Conservation (phyloP, 2,797 vertebrate genomes). For the Mormyrops attenuatus region DNA sequence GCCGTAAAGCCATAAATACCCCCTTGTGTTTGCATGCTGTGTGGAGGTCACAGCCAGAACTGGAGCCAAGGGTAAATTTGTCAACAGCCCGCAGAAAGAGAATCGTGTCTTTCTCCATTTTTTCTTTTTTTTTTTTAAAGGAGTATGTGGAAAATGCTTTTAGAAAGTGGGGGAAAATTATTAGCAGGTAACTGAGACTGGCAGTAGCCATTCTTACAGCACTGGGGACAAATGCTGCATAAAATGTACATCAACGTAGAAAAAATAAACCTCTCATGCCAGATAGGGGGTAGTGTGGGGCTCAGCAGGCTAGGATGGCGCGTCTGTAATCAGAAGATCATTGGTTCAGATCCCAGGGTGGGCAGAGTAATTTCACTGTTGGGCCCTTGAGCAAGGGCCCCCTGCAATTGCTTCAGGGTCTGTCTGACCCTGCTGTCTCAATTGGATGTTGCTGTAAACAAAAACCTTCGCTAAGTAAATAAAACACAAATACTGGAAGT, state of each 20-base stretch:
- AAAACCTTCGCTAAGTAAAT: background rate
- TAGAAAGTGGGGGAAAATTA: constrained; percentile 24
- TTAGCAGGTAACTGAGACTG: background rate
- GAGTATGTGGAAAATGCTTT: constrained; percentile 22
- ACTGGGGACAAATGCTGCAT: background rate
- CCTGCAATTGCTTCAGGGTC: background rate
- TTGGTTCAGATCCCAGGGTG: background rate
- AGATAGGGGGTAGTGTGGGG: background rate
- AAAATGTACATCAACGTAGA: background rate
- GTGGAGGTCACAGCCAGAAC: constrained; percentile 49
- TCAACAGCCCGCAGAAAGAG: constrained; percentile 54
- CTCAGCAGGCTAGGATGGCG: background rate
- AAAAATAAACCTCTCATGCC: background rate
- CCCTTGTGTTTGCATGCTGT: constrained; percentile 54
- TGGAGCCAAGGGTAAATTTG: constrained; percentile 35
- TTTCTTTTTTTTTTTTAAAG: constrained; percentile 23
- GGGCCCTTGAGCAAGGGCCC: background rate
- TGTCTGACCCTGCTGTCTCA: background rate
- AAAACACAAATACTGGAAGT: background rate
- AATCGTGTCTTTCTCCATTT: constrained; percentile 26
- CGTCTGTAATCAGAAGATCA: background rate
- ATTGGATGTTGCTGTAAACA: background rate
- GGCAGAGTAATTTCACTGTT: background rate
- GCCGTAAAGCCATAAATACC: constrained; percentile 37
- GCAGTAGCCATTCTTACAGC: background rate